These are phyloP conservation scores for Parascotia fuliginaria DNA, from an alignment of 2,888 invertebrate species.

Conservation along the genomic window DNA sequence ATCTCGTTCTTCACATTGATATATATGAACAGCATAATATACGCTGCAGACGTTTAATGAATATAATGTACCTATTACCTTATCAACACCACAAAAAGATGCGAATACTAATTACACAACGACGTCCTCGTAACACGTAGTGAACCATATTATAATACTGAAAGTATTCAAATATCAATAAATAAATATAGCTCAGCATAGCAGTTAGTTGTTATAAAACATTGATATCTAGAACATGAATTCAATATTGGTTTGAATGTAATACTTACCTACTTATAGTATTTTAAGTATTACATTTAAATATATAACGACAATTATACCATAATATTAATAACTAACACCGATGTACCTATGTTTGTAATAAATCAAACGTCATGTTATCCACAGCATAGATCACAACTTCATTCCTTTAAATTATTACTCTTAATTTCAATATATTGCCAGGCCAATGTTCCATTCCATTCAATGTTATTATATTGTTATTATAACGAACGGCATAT, in stretches of 20 bases:
- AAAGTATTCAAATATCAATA: slow-evolving; percentile 31
- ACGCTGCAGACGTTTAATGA: too few relatives aligned
- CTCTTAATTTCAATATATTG: slow-evolving; percentile 4
- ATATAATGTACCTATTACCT: background rate
- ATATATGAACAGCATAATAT: background rate
- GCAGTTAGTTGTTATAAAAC: slow-evolving; percentile 4
- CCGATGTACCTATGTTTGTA: slow-evolving; percentile 22
- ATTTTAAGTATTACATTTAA: too few relatives aligned
- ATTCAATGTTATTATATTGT: slow-evolving; percentile 3
- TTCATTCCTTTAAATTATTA: background rate
- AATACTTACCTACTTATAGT: too few relatives aligned
- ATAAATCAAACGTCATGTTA: slow-evolving; percentile 24
- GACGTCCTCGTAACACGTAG: slow-evolving; percentile 39
- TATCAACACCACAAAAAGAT: slow-evolving; percentile 16
- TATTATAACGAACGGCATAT: background rate
- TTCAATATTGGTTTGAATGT: too few relatives aligned
- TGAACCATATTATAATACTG: slow-evolving; percentile 36
- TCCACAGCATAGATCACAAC: slow-evolving; percentile 7
- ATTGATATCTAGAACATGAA: slow-evolving; percentile 9
- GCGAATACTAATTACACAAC: slow-evolving; percentile 22
- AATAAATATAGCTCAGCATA: slow-evolving; percentile 11
- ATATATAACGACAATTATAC: slow-evolving; percentile 17
- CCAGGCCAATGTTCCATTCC: slow-evolving; percentile 28
- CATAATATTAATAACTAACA: slow-evolving; percentile 31
- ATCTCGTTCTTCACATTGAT: background rate